Conservation (phyloP, 1,140 invertebrate genomes). For the Drosophila sp. region DNA sequence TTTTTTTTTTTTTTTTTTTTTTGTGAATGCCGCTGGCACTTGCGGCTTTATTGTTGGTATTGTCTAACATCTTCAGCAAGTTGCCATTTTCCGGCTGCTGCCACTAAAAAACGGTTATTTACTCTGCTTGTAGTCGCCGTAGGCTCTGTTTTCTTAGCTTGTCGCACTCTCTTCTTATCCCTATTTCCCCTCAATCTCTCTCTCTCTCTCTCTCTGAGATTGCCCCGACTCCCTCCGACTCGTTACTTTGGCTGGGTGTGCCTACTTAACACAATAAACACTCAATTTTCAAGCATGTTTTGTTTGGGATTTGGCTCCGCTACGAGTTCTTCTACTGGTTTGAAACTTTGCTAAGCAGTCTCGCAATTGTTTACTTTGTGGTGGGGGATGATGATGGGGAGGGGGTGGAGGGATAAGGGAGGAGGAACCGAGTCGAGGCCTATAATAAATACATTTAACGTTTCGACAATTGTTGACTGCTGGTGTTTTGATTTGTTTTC, state of each 20-base stretch:
- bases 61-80: slow-evolving; percentile 81
- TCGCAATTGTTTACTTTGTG: slow-evolving; percentile 54
- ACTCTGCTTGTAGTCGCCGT: slow-evolving; percentile 59
- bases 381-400: background rate
- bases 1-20: slow-evolving; percentile 30
- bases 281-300: slow-evolving; percentile 82
- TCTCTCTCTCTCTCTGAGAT: too few relatives aligned
- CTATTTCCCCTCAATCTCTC: background rate
- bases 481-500: slow-evolving; percentile 76
- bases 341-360: slow-evolving; percentile 60
- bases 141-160: slow-evolving; percentile 47
- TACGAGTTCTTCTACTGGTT: slow-evolving; percentile 25
- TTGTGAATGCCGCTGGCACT: slow-evolving; percentile 56
- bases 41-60: slow-evolving; percentile 81
- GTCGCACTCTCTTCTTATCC: slow-evolving; percentile 58
- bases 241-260: slow-evolving; percentile 34
- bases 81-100: slow-evolving; percentile 73
- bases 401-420: background rate
- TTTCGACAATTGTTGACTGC: slow-evolving; percentile 74
- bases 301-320: slow-evolving; percentile 74
- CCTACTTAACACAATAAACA: slow-evolving; percentile 82
- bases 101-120: slow-evolving; percentile 81
- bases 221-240: background rate
- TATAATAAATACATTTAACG: slow-evolving; percentile 79
- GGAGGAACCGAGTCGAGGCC: slow-evolving; percentile 50